These are phyloP conservation scores for Megalopta genalis DNA, from an alignment of 1,140 invertebrate species.

Conservation along the genomic window DNA sequence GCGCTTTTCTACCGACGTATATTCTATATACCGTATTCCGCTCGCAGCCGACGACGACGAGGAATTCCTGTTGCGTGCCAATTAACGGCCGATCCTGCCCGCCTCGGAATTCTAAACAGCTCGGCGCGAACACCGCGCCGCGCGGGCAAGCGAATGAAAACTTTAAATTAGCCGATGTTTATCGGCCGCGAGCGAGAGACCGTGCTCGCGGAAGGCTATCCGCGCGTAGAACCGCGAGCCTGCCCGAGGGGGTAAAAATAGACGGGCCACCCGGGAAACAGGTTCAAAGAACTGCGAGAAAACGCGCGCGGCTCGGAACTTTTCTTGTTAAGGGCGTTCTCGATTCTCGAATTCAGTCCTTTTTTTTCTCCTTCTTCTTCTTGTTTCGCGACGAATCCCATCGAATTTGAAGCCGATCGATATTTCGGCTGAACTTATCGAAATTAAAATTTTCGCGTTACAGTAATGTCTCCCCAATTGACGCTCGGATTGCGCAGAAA, in stretches of 20 bases:
- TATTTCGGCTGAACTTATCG: too few species aligned
- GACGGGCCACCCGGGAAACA: not conserved
- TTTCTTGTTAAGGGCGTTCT: not conserved
- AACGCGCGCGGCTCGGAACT: too few species aligned
- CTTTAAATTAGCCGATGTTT: slow-evolving; percentile 41
- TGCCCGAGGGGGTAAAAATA: not conserved
- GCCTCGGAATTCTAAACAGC: slow-evolving; percentile 30
- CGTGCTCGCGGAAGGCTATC: slow-evolving; percentile 1
- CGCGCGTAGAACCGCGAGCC: not conserved
- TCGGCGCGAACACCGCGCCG: not conserved
- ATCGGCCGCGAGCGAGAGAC: not conserved
- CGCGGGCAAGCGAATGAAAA: slow-evolving; percentile 24
- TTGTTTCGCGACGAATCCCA: too few species aligned
- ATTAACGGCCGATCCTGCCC: slow-evolving; percentile 25
- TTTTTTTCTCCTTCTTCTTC: too few species aligned
- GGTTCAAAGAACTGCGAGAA: not conserved
- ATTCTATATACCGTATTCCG: too few species aligned
- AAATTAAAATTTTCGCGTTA: too few species aligned
- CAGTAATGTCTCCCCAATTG: too few species aligned
- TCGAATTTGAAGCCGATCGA: too few species aligned
- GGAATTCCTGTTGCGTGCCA: slow-evolving; percentile 39
- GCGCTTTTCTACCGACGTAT: too few species aligned
- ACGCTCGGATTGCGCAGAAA: too few species aligned
- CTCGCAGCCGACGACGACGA: not conserved
- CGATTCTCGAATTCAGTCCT: too few species aligned